These are phyloP conservation scores for Kryptolebias marmoratus DNA, from an alignment of 2,113 vertebrate species.

Conservation along the genomic window DNA sequence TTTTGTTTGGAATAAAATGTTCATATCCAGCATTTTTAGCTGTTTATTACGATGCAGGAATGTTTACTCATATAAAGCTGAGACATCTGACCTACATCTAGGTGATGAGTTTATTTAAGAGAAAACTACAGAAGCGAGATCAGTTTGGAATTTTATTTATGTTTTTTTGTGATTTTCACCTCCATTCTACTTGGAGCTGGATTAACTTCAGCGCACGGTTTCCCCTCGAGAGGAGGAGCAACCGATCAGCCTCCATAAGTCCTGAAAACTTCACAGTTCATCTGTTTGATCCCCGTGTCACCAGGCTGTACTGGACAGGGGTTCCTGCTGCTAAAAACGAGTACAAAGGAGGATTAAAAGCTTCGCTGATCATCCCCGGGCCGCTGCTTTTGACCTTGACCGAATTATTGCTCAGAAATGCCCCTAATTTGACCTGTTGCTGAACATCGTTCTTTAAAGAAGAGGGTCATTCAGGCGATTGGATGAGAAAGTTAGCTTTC, in stretches of 20 bases:
- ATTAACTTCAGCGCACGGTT: background rate
- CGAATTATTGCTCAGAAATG: slow-evolving; percentile 51
- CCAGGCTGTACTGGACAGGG: slow-evolving; percentile 47
- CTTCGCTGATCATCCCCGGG: slow-evolving; percentile 59
- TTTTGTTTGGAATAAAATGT: background rate
- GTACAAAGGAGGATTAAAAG: slow-evolving; percentile 67
- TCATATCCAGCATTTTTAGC: slow-evolving; percentile 5
- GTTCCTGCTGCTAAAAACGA: slow-evolving; percentile 61
- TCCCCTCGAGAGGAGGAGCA: background rate
- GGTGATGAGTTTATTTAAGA: background rate
- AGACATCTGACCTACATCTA: background rate
- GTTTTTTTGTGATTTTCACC: background rate
- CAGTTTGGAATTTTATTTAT: background rate
- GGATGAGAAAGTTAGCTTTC: background rate
- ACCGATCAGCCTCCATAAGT: slow-evolving; percentile 9
- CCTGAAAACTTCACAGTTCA: slow-evolving; percentile 44
- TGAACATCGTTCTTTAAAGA: slow-evolving; percentile 34
- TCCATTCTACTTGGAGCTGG: background rate
- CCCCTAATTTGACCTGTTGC: slow-evolving; percentile 40
- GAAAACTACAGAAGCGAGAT: background rate
- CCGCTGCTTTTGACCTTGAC: slow-evolving; percentile 64
- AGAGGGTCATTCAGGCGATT: background rate
- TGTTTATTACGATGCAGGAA: background rate
- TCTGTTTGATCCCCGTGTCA: slow-evolving; percentile 56
- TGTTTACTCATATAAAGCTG: no score